Evolutionary conservation across 2,888 invertebrate genomes (phyloP).

Genomic region (Cataglyphis altisquamis): DNA sequence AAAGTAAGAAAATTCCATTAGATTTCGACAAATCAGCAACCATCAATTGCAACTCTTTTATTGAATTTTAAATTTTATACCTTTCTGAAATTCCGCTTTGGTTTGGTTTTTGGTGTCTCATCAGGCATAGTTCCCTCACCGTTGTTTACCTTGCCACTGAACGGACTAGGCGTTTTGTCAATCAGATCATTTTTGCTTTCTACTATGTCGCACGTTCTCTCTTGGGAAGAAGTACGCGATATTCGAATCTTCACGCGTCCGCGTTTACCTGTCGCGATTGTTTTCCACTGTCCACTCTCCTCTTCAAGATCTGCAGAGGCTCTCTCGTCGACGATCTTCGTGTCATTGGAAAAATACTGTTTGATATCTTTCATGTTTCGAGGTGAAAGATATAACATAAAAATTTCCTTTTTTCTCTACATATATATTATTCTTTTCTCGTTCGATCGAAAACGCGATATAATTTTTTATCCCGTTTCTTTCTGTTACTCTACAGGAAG

Average conservation of each 20-base stretch:
- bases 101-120: constrained; percentile 61
- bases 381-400: neutral
- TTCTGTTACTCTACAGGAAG: neutral
- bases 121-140: constrained; percentile 11
- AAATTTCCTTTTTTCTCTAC: neutral
- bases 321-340: constrained; percentile 64
- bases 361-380: constrained; percentile 80
- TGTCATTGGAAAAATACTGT: constrained; percentile 78
- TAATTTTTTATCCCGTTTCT: neutral
- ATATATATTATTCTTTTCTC: neutral
- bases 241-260: constrained; percentile 79
- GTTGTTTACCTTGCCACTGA: constrained; percentile 40
- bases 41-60: neutral
- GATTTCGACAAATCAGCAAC: neutral
- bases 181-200: constrained; percentile 75
- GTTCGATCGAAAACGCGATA: neutral
- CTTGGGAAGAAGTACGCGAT: constrained; percentile 64
- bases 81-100: neutral
- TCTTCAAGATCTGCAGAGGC: constrained; percentile 28
- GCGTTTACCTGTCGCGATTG: constrained; percentile 66
- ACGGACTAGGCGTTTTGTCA: constrained; percentile 79
- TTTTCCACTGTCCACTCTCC: constrained; percentile 8
- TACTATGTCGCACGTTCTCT: constrained; percentile 74
- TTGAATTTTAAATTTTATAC: neutral
- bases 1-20: neutral